phyloP scores from a whole-genome alignment of 2,888 invertebrate species.

The Drosophila demipolita region DNA sequence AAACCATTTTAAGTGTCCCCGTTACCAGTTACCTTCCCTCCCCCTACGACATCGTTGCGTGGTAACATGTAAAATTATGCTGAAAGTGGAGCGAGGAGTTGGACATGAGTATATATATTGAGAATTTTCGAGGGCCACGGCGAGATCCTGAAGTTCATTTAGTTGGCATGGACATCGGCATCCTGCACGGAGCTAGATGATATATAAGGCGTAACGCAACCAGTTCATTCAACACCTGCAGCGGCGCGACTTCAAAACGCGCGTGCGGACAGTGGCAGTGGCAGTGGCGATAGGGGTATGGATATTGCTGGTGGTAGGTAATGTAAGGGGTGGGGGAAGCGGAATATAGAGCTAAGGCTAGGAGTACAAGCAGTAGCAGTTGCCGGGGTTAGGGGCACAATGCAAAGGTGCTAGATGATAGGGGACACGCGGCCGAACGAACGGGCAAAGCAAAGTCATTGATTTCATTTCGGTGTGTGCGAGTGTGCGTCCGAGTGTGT shows the following conservation, averaged over 20 bases:
- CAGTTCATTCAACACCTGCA: conserved; percentile 78
- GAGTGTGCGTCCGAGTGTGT: conserved; percentile 6
- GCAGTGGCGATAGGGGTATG: conserved; percentile 11
- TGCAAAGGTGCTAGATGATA: conserved; percentile 53
- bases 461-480: conserved; percentile 53
- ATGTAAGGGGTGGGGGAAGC: background rate
- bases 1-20: conserved; percentile 21
- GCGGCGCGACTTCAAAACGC: conserved; percentile 58
- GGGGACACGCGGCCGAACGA: conserved; percentile 57
- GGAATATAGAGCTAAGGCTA: background rate
- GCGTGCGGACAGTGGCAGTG: conserved; percentile 61
- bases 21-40: background rate
- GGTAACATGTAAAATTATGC: conserved; percentile 47
- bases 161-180: conserved; percentile 6
- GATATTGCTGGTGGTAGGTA: background rate
- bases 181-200: conserved; percentile 49
- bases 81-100: conserved; percentile 31
- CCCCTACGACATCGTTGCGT: background rate
- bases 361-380: background rate
- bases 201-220: conserved; percentile 71
- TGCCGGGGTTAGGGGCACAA: conserved; percentile 4
- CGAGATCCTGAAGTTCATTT: conserved; percentile 35
- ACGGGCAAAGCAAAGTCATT: conserved; percentile 58
- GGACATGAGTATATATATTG: background rate
- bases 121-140: conserved; percentile 7